phyloP scores from a whole-genome alignment of 2,888 invertebrate genomes.

The Ichneumoninae sp. region DNA sequence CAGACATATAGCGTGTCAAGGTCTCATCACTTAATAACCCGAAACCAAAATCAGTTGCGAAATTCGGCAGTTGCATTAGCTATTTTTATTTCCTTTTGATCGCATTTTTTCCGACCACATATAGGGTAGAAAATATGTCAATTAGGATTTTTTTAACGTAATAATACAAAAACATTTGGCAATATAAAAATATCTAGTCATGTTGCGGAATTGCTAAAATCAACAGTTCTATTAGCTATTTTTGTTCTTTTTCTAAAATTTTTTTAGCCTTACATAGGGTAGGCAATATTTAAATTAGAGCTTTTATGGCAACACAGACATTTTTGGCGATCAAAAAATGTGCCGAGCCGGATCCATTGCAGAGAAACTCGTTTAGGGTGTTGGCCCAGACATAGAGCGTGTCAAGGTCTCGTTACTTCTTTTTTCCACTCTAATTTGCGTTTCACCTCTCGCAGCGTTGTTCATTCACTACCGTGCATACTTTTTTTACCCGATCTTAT shows the following conservation, averaged over 20 bases:
- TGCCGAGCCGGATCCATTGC: neutral
- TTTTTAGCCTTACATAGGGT: too few relatives aligned
- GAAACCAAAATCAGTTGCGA: too few relatives aligned
- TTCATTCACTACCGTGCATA: neutral
- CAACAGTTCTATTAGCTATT: neutral
- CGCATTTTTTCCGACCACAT: neutral
- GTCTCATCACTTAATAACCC: slow-evolving; percentile 30
- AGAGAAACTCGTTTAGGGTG: slow-evolving; percentile 22
- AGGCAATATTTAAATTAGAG: neutral
- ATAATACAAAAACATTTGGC: too few relatives aligned
- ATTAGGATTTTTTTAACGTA: neutral
- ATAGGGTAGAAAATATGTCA: neutral
- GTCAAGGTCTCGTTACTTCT: slow-evolving; percentile 39
- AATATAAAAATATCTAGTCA: too few relatives aligned
- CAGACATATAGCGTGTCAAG: slow-evolving; percentile 23
- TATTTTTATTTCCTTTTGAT: neutral
- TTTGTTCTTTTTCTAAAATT: too few relatives aligned
- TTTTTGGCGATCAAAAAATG: too few relatives aligned
- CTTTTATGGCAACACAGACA: neutral
- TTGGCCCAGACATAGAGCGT: slow-evolving; percentile 34
- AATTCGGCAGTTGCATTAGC: too few relatives aligned
- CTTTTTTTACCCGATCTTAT: slow-evolving; percentile 11
- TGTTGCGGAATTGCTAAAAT: neutral
- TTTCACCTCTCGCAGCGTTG: slow-evolving; percentile 10
- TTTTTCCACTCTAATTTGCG: slow-evolving; percentile 15